phyloP scores from a whole-genome alignment of 1,140 invertebrate genomes.

The Maniola jurtina region DNA sequence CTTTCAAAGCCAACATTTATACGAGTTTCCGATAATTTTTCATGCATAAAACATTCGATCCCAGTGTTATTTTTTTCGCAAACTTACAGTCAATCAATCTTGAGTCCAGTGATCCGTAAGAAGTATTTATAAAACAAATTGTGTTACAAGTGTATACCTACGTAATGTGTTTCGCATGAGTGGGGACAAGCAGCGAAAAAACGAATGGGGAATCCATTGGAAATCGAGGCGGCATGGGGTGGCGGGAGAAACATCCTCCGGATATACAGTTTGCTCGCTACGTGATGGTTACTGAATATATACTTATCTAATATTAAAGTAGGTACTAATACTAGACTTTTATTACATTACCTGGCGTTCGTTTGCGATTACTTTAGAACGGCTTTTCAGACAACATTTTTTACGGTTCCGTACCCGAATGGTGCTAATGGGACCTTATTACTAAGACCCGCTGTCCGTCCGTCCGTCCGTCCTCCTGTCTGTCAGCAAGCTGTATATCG shows the following conservation, averaged over 20 bases:
- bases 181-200: conserved; percentile 63
- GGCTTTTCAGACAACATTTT: background rate
- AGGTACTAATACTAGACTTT: conserved; percentile 9
- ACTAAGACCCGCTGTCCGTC: no score
- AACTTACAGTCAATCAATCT: conserved; percentile 40
- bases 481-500: no score
- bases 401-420: background rate
- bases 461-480: no score
- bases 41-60: conserved; percentile 22
- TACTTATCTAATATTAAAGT: conserved; percentile 9
- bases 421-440: no score
- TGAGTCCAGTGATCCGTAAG: conserved; percentile 41
- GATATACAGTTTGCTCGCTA: conserved; percentile 49
- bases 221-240: conserved; percentile 42
- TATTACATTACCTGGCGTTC: background rate
- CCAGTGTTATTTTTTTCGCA: conserved; percentile 15
- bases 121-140: conserved; percentile 64
- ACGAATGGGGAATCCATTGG: conserved; percentile 61
- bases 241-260: conserved; percentile 34
- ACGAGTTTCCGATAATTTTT: conserved; percentile 3
- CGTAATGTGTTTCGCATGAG: conserved; percentile 59
- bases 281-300: conserved; percentile 33
- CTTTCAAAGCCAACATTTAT: conserved; percentile 1
- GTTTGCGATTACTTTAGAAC: background rate
- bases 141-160: conserved; percentile 56